Base-by-base conservation (phyloP, 2,797 vertebrate species). In the Uromys caudimaculatus region DNA sequence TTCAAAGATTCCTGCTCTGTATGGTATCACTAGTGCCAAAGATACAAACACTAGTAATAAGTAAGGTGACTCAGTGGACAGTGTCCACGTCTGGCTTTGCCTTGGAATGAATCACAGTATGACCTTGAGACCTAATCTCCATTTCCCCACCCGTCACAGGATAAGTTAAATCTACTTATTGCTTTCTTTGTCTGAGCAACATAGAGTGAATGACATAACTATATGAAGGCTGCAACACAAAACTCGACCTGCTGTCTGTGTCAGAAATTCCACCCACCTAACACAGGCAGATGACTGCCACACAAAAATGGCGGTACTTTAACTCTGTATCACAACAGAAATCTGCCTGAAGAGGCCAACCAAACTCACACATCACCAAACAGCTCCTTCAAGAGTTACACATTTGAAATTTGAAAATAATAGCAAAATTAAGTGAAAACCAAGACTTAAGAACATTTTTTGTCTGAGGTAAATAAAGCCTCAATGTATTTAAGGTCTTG, bases 81-180 rank as follows among this genome's bases (percentile, higher is more conserved):
- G 60, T 38, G 93, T 91, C 79, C 95, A 81, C 67, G 89, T 94
- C 75, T 85, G 44, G 44, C 24, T 94, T 85, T 64, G 47, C 10
- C 58, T 81, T n/a, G 64, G 62, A 90, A 92, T 35, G 32, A 95
- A 95, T 96, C 56, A 96, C 64, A 89, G 24, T 7, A 2, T 90
- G 81, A 88, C 91, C 86, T 94, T 94, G 76, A 92, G 89, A 96
- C 64, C 83, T 87, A 71, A 79, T 41, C 52, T 38, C 56, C 58
- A 88, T 14, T 41, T 83, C 7, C 52, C 62, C 19, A 89, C 29
- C 27, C 52, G 41, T 62, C 41, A 58, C 32, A 95, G 41, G 38
- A 71, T 69, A 71, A 21, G 23, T 69, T 56, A 95, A 96, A 86
- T 69, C 12, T 54, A 91, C 32, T 50, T 54, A 83, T 5, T 1